These are phyloP conservation scores for Therioaphis trifolii DNA, from an alignment of 2,888 invertebrate species.

Conservation along the genomic window DNA sequence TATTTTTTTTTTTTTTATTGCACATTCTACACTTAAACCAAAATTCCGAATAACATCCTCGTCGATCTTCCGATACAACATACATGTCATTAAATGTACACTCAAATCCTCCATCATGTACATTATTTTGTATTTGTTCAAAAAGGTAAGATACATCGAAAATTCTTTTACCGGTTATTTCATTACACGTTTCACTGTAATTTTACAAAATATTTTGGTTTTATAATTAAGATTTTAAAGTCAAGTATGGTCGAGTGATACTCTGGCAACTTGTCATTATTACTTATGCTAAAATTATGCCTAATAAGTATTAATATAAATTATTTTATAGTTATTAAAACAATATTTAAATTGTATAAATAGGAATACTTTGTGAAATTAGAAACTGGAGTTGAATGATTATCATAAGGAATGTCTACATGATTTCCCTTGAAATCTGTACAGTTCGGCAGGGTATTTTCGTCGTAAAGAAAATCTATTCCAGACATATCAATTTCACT, in stretches of 20 bases:
- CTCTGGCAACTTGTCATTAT: no score
- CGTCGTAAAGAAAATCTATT: conserved; percentile 3
- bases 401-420: no score
- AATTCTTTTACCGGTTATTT: neutral
- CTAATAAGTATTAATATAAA: no score
- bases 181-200: neutral
- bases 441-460: neutral
- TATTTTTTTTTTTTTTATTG: conserved; percentile 17
- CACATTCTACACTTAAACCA: conserved; percentile 27
- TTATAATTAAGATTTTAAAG: no score
- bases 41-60: conserved; percentile 22
- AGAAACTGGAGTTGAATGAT: no score
- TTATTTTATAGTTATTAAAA: no score
- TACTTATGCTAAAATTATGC: no score
- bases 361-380: neutral
- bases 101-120: neutral
- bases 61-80: neutral
- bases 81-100: conserved; percentile 4
- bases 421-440: neutral
- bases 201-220: neutral
- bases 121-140: conserved; percentile 25
- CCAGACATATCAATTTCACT: neutral
- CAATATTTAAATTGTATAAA: no score
- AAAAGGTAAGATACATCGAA: neutral
- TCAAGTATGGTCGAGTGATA: neutral